Evolutionary conservation across 2,797 vertebrate species (phyloP), one percentile per base, ranked within the genome.

Genomic region (Cryptoblepharus egeriae): DNA sequence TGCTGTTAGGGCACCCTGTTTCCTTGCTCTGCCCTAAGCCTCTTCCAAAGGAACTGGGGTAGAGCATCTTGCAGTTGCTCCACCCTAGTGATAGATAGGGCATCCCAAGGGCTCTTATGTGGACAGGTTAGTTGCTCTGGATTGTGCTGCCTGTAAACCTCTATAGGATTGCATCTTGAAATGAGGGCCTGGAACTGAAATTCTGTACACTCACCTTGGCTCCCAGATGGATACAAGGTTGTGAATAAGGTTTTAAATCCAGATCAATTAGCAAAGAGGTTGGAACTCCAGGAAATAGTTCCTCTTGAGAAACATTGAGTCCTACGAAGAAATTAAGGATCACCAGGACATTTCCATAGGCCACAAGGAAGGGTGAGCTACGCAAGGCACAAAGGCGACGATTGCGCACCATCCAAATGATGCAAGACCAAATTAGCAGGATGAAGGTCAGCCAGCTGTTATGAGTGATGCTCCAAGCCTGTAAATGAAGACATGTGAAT

Each of bases 341-440:
- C 76, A 97, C 86, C 91, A 98, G 96, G n/a, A 96, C 92, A 18
- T 97, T 97, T 74, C 95, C 92, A 2, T 95, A 95, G 68, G 93
- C 76, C 2, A 97, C 97, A 88, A 98, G 95, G 90, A 97, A 97
- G 0, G 96, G 97, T 18, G 97, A 96, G 10, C 97, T 97, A 81
- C 95, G 92, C 96, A 97, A 96, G 89, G 97, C 96, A 11, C 92
- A 96, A 1, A 65, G 92, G 18, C 95, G 87, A 1, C 96, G 94
- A 89, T 97, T 95, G n/a, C 87, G 70, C 93, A 97, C 92, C 95
- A 95, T 94, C 96, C 96, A 95, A 60, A 94, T 95, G 20, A 95
- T 87, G 71, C 97, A 97, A 12, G 96, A 97, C 97, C 97, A 97
- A 79, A 97, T 92, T 83, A 96, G 91, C 85, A 97, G 87, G 77